These are phyloP conservation scores for Quadriops clusia DNA, from an alignment of 2,888 invertebrate species.

Conservation along the genomic window DNA sequence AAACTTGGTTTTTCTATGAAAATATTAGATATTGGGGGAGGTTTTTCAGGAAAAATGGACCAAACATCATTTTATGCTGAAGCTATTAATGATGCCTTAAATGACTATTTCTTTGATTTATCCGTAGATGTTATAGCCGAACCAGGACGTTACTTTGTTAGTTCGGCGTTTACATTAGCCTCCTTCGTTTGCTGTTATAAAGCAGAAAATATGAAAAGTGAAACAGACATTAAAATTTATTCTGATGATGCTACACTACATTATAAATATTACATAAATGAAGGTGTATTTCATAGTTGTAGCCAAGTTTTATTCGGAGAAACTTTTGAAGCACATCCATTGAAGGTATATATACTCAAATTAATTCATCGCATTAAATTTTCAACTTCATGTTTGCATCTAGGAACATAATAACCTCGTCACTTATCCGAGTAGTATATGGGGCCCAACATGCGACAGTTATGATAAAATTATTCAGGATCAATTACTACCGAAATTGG, in stretches of 20 bases:
- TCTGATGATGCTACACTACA: no score
- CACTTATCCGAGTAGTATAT: conserved; percentile 14
- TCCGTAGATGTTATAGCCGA: conserved; percentile 42
- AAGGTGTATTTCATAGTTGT: no score
- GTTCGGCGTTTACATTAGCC: conserved; percentile 46
- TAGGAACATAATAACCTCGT: no score
- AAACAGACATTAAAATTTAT: no score
- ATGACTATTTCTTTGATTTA: conserved; percentile 40
- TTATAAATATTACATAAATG: no score
- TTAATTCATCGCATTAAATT: no score
- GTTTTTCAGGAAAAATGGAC: conserved; percentile 40
- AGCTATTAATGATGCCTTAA: conserved; percentile 41
- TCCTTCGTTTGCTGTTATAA: conserved; percentile 39
- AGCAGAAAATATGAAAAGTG: background rate
- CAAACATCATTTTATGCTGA: conserved; percentile 30
- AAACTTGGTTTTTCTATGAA: conserved; percentile 40
- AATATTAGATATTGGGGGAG: conserved; percentile 49
- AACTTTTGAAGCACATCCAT: conserved; percentile 15
- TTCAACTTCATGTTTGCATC: no score
- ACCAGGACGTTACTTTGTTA: conserved; percentile 51
- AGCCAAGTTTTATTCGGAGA: no score
- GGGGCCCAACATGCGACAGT: conserved; percentile 45
- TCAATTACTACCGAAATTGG: conserved; percentile 40
- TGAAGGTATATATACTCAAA: no score
- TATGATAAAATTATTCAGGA: conserved; percentile 42